Conservation (phyloP, 2,888 invertebrate genomes). For the Orthonychiurus folsomi region DNA sequence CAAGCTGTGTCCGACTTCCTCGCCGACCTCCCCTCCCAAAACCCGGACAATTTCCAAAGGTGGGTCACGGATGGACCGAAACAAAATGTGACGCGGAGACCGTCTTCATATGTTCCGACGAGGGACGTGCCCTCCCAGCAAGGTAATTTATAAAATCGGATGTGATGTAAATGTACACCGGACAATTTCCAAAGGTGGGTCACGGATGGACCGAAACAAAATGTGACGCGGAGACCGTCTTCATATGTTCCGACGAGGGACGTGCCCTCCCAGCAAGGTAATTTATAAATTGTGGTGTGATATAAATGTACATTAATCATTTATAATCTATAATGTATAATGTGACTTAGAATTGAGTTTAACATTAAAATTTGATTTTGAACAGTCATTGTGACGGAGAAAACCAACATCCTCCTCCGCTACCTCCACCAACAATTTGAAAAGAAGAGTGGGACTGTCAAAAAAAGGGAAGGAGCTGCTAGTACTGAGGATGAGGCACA, state of each 20-base stretch:
- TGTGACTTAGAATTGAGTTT: not conserved
- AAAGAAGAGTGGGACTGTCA: conserved; percentile 54
- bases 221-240: conserved; percentile 66
- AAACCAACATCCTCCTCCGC: conserved; percentile 83
- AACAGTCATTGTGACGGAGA: conserved; percentile 89
- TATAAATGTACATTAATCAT: not conserved
- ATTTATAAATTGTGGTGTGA: conserved; percentile 40
- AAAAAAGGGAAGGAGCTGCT: conserved; percentile 24
- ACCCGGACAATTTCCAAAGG: conserved; percentile 82
- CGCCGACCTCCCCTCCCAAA: conserved; percentile 80
- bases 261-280: conserved; percentile 85
- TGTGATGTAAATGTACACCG: not conserved
- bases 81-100: conserved; percentile 71
- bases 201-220: conserved; percentile 42
- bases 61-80: conserved; percentile 79
- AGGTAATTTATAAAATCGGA: conserved; percentile 52
- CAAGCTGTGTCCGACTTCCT: conserved; percentile 61
- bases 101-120: conserved; percentile 84
- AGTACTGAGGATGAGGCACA: conserved; percentile 28
- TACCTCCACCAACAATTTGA: conserved; percentile 94
- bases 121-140: conserved; percentile 88
- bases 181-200: not conserved
- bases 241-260: conserved; percentile 89
- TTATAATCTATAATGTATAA: no score
- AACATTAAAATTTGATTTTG: conserved; percentile 40